Conservation (phyloP, 2,113 vertebrate genomes). For the Phoxinus phoxinus region DNA sequence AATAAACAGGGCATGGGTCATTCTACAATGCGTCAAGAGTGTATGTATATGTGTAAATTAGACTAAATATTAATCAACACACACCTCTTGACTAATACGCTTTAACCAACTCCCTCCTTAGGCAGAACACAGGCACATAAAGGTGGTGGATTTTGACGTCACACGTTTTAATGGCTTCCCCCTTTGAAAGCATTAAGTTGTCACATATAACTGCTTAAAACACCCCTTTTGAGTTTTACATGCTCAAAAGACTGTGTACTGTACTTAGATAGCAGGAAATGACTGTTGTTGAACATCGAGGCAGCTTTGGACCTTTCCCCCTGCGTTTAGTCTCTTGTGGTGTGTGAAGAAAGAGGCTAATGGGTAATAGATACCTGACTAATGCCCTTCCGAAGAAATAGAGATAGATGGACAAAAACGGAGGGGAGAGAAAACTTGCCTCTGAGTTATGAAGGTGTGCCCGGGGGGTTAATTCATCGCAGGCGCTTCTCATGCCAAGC, state of each 20-base stretch:
- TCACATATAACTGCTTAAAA: background rate
- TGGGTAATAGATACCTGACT: constrained; percentile 73
- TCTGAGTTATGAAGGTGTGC: constrained; percentile 72
- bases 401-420: constrained; percentile 66
- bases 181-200: background rate
- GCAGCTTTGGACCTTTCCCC: constrained; percentile 16
- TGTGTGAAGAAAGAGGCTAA: constrained; percentile 55
- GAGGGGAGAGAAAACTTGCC: constrained; percentile 53
- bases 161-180: background rate
- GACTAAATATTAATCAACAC: constrained; percentile 49
- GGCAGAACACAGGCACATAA: constrained; percentile 28
- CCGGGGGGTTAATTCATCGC: constrained; percentile 74
- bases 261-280: constrained; percentile 44
- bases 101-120: constrained; percentile 43
- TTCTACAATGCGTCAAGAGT: constrained; percentile 67
- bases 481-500: constrained; percentile 70
- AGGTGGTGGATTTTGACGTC: background rate
- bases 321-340: constrained; percentile 21
- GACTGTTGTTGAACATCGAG: constrained; percentile 41
- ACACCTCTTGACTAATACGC: constrained; percentile 44
- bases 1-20: constrained; percentile 77
- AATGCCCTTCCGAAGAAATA: constrained; percentile 64
- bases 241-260: background rate
- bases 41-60: constrained; percentile 29
- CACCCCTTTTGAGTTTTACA: constrained; percentile 12